Evolutionary conservation across 1,140 invertebrate species (phyloP).

Genomic region (Drosophila equinoxialis): DNA sequence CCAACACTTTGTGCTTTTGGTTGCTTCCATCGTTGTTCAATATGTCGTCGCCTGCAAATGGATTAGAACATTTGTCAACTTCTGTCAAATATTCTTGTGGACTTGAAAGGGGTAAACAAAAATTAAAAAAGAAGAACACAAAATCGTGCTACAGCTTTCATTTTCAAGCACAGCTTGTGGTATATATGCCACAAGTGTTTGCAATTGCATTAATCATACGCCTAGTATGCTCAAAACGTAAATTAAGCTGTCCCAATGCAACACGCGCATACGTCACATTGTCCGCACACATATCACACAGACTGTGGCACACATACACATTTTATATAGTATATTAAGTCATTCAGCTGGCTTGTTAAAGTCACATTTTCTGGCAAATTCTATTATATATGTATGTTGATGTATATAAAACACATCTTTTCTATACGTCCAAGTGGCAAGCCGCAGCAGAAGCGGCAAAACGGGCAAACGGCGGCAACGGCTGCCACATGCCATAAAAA

Average conservation of each 20-base stretch:
- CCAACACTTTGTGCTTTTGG: neutral
- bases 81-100: neutral
- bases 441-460: neutral
- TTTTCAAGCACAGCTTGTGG: too few relatives aligned
- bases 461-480: neutral
- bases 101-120: neutral
- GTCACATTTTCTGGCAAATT: conserved; percentile 54
- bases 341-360: conserved; percentile 54
- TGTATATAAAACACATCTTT: neutral
- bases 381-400: conserved; percentile 34
- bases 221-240: conserved; percentile 31
- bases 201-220: conserved; percentile 74
- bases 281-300: conserved; percentile 39
- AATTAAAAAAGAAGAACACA: too few relatives aligned
- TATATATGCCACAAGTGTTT: conserved; percentile 65
- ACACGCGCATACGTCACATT: conserved; percentile 65
- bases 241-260: conserved; percentile 62
- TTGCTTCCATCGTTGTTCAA: too few relatives aligned
- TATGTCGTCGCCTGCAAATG: too few relatives aligned
- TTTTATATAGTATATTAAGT: conserved; percentile 44
- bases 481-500: conserved; percentile 66
- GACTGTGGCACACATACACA: too few relatives aligned
- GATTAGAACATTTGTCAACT: conserved; percentile 18
- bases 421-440: conserved; percentile 27
- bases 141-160: neutral